Evolutionary conservation across 2,888 invertebrate species (phyloP).

Genomic region (Chrysolina oricalcia): DNA sequence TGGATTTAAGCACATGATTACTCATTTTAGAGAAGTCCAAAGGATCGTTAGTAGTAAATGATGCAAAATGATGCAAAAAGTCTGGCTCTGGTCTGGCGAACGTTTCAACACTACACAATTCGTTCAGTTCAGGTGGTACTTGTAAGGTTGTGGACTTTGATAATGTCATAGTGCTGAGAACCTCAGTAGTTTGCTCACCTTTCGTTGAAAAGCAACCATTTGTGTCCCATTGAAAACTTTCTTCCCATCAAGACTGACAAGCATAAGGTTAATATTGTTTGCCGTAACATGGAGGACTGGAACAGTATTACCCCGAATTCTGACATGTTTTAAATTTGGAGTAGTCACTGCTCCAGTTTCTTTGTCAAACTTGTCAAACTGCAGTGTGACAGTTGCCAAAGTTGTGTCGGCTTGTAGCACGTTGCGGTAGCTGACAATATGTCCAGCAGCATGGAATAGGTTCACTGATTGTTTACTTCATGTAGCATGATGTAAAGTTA

Average conservation of each 20-base stretch:
- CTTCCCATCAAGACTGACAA: not conserved
- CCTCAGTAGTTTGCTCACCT: not conserved
- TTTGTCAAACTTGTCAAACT: not conserved
- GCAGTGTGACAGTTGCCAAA: constrained; percentile 1
- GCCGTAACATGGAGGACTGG: not conserved
- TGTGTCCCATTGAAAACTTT: not conserved
- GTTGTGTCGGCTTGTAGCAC: not conserved
- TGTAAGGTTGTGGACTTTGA: not conserved
- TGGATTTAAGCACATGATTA: not conserved
- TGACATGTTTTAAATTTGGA: not conserved
- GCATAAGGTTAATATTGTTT: not conserved
- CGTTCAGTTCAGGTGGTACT: not conserved
- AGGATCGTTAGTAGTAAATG: not conserved
- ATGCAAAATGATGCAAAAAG: not conserved
- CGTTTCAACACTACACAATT: not conserved
- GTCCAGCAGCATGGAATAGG: not conserved
- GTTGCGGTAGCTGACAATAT: constrained; percentile 6
- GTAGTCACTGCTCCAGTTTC: not conserved
- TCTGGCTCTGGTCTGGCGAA: not conserved
- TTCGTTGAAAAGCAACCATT: constrained; percentile 1
- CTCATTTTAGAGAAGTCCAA: not conserved
- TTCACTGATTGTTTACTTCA: no score
- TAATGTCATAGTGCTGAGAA: constrained; percentile 4
- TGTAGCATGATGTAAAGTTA: no score
- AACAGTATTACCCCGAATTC: not conserved